These are phyloP conservation scores for Anthophora plumipes DNA, from an alignment of 2,888 invertebrate genomes.

Conservation along the genomic window DNA sequence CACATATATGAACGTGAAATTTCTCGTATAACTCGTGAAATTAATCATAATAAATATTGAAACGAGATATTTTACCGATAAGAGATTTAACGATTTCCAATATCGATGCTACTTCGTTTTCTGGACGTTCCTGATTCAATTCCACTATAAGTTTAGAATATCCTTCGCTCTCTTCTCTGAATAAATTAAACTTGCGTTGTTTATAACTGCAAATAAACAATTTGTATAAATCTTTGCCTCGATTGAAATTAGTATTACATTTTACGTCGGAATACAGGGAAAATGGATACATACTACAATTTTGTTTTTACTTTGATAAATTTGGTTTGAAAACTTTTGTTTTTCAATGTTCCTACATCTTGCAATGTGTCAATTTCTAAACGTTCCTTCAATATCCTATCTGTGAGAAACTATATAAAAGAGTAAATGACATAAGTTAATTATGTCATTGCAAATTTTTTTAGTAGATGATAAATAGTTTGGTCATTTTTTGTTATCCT, in stretches of 20 bases:
- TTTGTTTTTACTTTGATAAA: constrained; percentile 99
- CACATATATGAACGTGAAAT: constrained; percentile 27
- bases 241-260: neutral
- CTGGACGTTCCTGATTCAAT: constrained; percentile 92
- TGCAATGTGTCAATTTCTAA: constrained; percentile 97
- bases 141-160: constrained; percentile 98
- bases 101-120: constrained; percentile 87
- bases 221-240: neutral
- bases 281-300: constrained; percentile 93
- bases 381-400: constrained; percentile 95
- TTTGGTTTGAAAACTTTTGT: constrained; percentile 95
- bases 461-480: neutral
- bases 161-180: constrained; percentile 99
- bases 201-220: constrained; percentile 92
- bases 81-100: constrained; percentile 96
- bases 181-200: constrained; percentile 99
- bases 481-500: constrained; percentile 16
- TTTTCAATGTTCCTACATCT: constrained; percentile 95
- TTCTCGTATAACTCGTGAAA: neutral
- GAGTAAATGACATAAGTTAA: constrained; percentile 44
- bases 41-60: neutral
- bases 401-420: constrained; percentile 88
- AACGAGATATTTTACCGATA: constrained; percentile 89
- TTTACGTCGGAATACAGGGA: neutral
- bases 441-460: constrained; percentile 8